These are phyloP conservation scores for Aphelinus atriplicis DNA, from an alignment of 1,140 invertebrate genomes.

Conservation along the genomic window DNA sequence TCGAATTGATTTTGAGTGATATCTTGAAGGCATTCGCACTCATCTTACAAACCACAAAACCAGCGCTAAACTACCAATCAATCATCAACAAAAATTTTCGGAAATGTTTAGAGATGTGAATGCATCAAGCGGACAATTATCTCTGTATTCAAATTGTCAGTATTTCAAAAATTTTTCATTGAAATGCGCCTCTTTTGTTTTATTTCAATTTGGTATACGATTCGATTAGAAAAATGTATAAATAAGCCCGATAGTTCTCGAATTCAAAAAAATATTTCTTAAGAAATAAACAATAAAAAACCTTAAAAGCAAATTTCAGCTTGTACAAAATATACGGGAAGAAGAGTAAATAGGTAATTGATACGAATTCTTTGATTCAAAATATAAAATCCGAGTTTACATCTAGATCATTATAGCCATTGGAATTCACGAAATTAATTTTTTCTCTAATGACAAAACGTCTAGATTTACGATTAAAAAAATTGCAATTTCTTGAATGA, in stretches of 20 bases:
- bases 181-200: not conserved
- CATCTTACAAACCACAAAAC: conserved; percentile 14
- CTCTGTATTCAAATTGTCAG: not conserved
- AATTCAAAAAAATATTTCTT: conserved; percentile 8
- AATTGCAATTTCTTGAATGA: not conserved
- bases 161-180: not conserved
- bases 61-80: not conserved
- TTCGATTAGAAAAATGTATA: not conserved
- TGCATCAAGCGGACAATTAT: not conserved
- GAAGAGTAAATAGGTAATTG: not conserved
- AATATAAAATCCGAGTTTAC: too few species aligned
- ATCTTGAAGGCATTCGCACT: not conserved
- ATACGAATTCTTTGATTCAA: too few species aligned
- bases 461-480: too few species aligned
- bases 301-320: conserved; percentile 14
- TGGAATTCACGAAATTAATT: too few species aligned
- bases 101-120: not conserved
- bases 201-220: not conserved
- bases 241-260: not conserved
- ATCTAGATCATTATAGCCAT: too few species aligned
- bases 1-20: conserved; percentile 6
- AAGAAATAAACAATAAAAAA: conserved; percentile 13
- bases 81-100: not conserved
- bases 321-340: conserved; percentile 16
- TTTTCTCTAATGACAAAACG: too few species aligned